Conservation (phyloP, 2,797 vertebrate genomes). For the Gastrophryne carolinensis region DNA sequence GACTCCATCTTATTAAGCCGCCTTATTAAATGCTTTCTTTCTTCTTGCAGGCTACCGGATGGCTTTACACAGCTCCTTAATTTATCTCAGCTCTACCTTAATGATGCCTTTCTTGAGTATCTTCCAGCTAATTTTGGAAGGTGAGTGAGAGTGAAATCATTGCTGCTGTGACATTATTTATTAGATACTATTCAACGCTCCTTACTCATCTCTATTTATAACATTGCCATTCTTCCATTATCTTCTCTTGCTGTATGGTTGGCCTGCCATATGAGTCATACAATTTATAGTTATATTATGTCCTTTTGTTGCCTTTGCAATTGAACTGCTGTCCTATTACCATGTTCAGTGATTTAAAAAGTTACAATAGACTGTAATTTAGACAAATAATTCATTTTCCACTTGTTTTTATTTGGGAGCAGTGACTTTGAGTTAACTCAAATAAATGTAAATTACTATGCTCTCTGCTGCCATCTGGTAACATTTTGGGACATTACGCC, state of each 20-base stretch:
- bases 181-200: not conserved
- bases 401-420: too few relatives aligned
- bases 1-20: not conserved
- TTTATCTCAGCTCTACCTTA: conserved; percentile 98
- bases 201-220: not conserved
- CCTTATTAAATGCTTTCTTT: not conserved
- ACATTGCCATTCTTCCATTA: not conserved
- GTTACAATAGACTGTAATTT: too few relatives aligned
- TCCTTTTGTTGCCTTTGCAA: not conserved
- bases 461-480: too few relatives aligned
- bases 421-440: too few relatives aligned
- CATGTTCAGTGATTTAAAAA: too few relatives aligned
- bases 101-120: conserved; percentile 98
- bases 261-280: not conserved
- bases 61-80: conserved; percentile 98
- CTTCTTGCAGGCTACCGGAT: conserved; percentile 88
- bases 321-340: too few relatives aligned
- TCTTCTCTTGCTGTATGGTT: not conserved
- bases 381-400: too few relatives aligned
- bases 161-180: not conserved
- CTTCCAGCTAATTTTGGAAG: conserved; percentile 98
- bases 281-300: not conserved
- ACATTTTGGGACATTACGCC: too few relatives aligned
- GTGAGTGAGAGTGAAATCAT: conserved; percentile 65
- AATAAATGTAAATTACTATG: too few relatives aligned